A percentile compares a stretch with the other conserved stretches of the same genome.
Evolutionary conservation across 2,113 vertebrate genomes (phyloP).

Genomic region (Pachyramphus minor): DNA sequence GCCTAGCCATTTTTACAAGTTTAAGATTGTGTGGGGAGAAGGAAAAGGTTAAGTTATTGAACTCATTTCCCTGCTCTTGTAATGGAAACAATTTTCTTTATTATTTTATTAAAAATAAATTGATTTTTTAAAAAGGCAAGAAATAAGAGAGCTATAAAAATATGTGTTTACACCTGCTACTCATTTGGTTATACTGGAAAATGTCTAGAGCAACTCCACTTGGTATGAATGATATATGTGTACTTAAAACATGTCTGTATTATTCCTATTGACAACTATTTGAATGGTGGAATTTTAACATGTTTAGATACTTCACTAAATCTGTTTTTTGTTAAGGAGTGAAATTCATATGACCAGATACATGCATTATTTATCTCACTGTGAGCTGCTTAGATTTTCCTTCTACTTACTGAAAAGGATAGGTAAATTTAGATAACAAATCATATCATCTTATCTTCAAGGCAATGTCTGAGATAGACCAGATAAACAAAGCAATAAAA

Average conservation of each 20-base stretch:
- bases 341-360: not conserved
- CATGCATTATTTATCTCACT: not conserved
- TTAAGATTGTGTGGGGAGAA: constrained; percentile 52
- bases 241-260: not conserved
- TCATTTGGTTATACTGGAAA: not conserved
- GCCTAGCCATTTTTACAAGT: constrained; percentile 37
- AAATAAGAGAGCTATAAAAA: not conserved
- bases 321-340: not conserved
- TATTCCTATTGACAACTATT: not conserved
- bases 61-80: not conserved
- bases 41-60: constrained; percentile 27
- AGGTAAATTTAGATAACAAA: not conserved
- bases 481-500: not conserved
- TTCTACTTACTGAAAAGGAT: not conserved
- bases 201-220: not conserved
- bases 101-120: constrained; percentile 51
- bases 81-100: constrained; percentile 32
- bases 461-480: not conserved
- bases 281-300: not conserved
- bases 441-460: not conserved
- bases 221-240: not conserved
- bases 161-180: not conserved
- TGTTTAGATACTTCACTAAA: fast-evolving
- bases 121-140: constrained; percentile 48
- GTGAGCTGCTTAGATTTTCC: not conserved